These are phyloP conservation scores for Microcaecilia unicolor DNA, from an alignment of 2,797 vertebrate species.

Conservation along the genomic window DNA sequence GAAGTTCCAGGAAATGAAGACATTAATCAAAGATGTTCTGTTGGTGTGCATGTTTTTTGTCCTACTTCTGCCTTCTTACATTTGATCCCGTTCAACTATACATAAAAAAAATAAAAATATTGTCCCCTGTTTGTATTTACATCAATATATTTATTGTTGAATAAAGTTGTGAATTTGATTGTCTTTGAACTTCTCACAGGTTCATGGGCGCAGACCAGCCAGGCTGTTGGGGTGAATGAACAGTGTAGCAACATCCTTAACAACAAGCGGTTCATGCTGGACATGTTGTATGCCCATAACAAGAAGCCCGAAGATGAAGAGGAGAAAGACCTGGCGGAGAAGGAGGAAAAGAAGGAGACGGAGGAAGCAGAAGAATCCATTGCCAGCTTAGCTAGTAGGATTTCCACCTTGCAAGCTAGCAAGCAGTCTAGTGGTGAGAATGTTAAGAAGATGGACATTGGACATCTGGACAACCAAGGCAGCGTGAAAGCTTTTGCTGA, in stretches of 20 bases:
- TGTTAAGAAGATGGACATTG: constrained; percentile 71
- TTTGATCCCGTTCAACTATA: no score
- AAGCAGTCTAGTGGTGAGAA: constrained; percentile 72
- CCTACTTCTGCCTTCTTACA: no score
- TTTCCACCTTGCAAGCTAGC: constrained; percentile 80
- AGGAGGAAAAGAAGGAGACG: constrained; percentile 44
- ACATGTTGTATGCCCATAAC: constrained; percentile 88
- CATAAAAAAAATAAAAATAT: no score
- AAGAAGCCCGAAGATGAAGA: constrained; percentile 64
- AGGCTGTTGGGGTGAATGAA: constrained; percentile 71
- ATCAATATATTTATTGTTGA: no score
- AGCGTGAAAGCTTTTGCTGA: constrained; percentile 80
- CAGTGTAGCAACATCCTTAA: constrained; percentile 82
- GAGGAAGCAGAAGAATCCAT: constrained; percentile 61
- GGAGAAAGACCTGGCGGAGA: constrained; percentile 55
- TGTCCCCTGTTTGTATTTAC: no score
- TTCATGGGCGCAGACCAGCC: constrained; percentile 65
- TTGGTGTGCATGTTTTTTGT: no score
- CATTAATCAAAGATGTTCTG: no score
- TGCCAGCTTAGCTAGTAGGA: constrained; percentile 72
- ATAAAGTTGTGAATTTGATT: constrained; percentile 7
- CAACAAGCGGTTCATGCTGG: constrained; percentile 89
- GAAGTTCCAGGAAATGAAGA: no score
- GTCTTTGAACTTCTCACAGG: constrained; percentile 55
- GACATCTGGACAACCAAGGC: constrained; percentile 80